Conservation (phyloP, 2,797 vertebrate species). For the Acanthurus tractus region DNA sequence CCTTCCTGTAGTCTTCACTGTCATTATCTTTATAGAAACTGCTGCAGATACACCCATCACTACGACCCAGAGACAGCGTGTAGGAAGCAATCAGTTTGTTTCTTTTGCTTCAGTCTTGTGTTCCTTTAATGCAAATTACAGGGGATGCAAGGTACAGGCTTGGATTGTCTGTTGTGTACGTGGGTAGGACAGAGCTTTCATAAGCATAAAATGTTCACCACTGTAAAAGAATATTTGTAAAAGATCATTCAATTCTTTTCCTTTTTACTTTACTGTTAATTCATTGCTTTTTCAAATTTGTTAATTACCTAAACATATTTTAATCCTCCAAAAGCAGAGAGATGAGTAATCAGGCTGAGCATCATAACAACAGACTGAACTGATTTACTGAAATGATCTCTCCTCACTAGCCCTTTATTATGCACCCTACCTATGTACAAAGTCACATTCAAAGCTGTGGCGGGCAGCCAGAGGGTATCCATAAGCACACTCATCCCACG, state of each 20-base stretch:
- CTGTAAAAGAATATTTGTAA: background rate
- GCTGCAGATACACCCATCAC: slow-evolving; percentile 10
- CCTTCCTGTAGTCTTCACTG: background rate
- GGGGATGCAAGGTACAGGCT: background rate
- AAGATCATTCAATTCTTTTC: background rate
- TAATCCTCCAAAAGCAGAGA: too few relatives aligned
- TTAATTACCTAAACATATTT: background rate
- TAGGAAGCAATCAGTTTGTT: slow-evolving; percentile 37
- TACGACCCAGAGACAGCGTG: background rate
- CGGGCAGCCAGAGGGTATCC: too few relatives aligned
- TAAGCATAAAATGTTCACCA: background rate
- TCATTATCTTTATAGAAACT: slow-evolving; percentile 33
- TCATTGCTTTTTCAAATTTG: background rate
- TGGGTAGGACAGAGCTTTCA: background rate
- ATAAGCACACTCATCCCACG: background rate
- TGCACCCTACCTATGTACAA: too few relatives aligned
- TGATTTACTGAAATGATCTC: background rate
- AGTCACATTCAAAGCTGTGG: too few relatives aligned
- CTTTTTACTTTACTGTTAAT: background rate
- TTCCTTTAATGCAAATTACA: slow-evolving; percentile 37
- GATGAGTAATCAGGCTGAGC: too few relatives aligned
- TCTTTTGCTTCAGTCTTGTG: slow-evolving; percentile 10
- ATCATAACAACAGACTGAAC: background rate
- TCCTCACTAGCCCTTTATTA: background rate
- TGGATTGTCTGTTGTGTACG: slow-evolving; percentile 13